These are phyloP conservation scores for Noctua fimbriata DNA, from an alignment of 2,888 invertebrate genomes.

Conservation along the genomic window DNA sequence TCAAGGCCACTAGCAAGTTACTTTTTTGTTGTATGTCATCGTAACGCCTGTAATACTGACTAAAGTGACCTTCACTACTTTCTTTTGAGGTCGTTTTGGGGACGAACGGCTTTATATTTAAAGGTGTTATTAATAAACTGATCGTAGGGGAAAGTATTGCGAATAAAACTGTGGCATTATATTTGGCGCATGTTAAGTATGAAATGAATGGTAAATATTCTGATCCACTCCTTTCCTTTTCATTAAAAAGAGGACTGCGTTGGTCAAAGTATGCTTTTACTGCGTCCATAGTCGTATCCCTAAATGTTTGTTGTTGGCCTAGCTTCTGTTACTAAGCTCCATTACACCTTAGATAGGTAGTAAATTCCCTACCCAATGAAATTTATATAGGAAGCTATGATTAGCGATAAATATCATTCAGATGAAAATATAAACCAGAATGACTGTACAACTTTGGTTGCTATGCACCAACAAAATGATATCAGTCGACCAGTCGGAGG, in stretches of 20 bases:
- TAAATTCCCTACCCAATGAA: neutral
- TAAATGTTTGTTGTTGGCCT: neutral
- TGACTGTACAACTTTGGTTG: constrained; percentile 5
- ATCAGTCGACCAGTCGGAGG: constrained; percentile 1
- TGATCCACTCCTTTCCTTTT: neutral
- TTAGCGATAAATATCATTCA: neutral
- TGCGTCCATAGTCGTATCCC: neutral
- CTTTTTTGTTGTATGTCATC: constrained; percentile 85
- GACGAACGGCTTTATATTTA: constrained; percentile 44
- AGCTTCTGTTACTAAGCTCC: neutral
- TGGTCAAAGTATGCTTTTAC: neutral
- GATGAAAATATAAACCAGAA: too few species aligned
- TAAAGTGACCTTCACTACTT: constrained; percentile 86
- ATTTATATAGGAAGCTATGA: neutral
- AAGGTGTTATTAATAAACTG: constrained; percentile 30
- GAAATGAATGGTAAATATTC: neutral
- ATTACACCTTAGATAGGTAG: neutral
- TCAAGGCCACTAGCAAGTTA: constrained; percentile 87
- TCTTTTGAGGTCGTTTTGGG: constrained; percentile 83
- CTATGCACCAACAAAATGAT: constrained; percentile 3
- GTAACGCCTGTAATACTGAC: constrained; percentile 83
- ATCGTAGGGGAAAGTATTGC: constrained; percentile 15
- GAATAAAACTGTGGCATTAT: constrained; percentile 12
- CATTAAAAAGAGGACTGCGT: neutral
- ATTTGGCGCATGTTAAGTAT: neutral